A percentile compares a stretch with the other conserved stretches of the same genome.
Conservation (phyloP, 2,797 vertebrate genomes). For the Chrysolophus pictus region DNA sequence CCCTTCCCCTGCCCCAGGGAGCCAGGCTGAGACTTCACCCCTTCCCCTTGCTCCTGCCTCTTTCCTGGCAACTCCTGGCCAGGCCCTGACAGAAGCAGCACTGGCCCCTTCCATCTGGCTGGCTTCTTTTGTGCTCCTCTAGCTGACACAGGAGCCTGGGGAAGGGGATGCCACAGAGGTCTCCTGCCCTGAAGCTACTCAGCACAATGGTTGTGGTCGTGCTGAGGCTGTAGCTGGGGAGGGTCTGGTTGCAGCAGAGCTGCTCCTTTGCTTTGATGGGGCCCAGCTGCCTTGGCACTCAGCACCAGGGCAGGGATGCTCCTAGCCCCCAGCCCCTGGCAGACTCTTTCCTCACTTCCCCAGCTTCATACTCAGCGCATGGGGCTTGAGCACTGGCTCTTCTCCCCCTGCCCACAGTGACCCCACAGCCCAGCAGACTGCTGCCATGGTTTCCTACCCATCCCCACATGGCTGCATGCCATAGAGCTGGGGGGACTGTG, state of each 20-base stretch:
- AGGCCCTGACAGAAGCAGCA: background rate
- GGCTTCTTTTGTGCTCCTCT: background rate
- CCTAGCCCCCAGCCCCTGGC: background rate
- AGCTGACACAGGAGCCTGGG: background rate
- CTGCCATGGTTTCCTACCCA: background rate
- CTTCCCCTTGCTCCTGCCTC: background rate
- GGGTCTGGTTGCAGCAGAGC: background rate
- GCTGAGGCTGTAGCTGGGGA: background rate
- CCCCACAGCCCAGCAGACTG: background rate
- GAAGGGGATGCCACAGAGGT: background rate
- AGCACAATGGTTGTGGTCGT: rapidly evolving
- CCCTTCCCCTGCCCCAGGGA: background rate
- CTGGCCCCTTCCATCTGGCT: background rate
- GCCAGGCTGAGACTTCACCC: constrained; percentile 11
- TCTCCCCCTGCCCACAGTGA: background rate
- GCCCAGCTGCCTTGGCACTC: background rate
- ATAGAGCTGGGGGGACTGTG: background rate
- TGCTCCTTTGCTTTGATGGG: background rate
- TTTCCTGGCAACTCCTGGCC: background rate
- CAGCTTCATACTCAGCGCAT: background rate
- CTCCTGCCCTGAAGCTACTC: background rate
- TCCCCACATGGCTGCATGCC: rapidly evolving
- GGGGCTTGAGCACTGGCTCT: background rate
- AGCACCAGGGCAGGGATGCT: background rate
- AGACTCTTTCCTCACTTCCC: background rate